Evolutionary conservation across 2,797 vertebrate genomes (phyloP), one percentile per base, ranked within the genome.

Genomic region (Philypnodon macrostomus): DNA sequence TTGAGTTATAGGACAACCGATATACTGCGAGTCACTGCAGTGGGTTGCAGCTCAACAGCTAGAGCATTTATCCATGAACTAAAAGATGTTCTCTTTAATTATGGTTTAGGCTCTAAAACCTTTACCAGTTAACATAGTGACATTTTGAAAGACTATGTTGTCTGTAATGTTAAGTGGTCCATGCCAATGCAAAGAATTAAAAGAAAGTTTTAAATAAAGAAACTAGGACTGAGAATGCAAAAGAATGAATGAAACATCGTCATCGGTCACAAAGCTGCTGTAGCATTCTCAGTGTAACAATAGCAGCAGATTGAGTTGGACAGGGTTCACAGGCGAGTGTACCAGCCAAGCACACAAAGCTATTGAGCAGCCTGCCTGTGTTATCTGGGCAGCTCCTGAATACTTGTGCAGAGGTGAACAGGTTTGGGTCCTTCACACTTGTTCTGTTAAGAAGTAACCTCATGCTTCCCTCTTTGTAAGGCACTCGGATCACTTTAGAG

Each of bases 281-380:
- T 80, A 53, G 75, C 58, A 67, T 79, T 83, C 76, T 84, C 58
- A 45, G 1, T 7, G 16, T 69, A 75, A 87, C 79, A 85, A 85
- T 78, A 70, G 79, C 65, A 33, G 55, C 69, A 78, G 80, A 86
- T 85, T 87, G 75, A 88, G 79, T 84, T 83, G 79, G 81, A 86
- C 79, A 77, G 63, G 73, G 80, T 87, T 87, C 80, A 86, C 67
- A 57, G 72, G 53, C 64, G 64, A 72, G 75, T 78, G 79, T 57
- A 61, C 61, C 55, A 74, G 79, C 53, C 72, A 67, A 66, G 46
- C 70, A 79, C 70, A 79, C 73, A 62, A 70, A 77, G 67, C 75
- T 72, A 83, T 82, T 47, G 78, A 75, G 67, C 63, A 63, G 52
- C 62, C 66, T 19, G 60, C 41, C 64, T 37, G 59, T 58, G 67